Evolutionary conservation across 1,140 invertebrate genomes (phyloP), one percentile per base, ranked within the genome.

Genomic region (Saxidomus purpurata): DNA sequence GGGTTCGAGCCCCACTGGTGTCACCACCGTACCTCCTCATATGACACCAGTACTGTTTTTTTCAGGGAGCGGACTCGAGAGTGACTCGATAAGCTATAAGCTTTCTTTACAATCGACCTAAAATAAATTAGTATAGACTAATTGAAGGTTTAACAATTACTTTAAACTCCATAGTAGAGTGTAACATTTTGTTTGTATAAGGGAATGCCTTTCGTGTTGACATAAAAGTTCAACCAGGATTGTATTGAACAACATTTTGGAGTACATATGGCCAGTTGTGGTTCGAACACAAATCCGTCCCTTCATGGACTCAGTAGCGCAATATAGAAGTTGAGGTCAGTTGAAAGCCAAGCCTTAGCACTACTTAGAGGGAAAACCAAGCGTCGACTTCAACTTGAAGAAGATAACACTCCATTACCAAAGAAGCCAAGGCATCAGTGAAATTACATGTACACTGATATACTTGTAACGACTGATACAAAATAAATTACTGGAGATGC

Each of bases 221-320:
- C 87, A 2, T 11, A 87, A n/a, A 67, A 63, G n/a, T 91, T 87
- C 67, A 91, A 91, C 49, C 90, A 91, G 47, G 90, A 91, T 47
- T 83, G 84, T 15, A 25, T 91, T 19, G 89, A 91, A 63, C 90
- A 90, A 69, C 83, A 87, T 43, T 91, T 91, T 77, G 74, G 86
- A 17, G 59, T 85, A 38, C 82, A 87, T 17, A 38, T 87, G 15
- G 31, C 79, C 22, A 89, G 61, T 52, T 1, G n/a, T 11, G 88
- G 83, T 0, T 11, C 19, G 31, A 87, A 87, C n/a, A 86, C 85
- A 25, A 91, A 89, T 47, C 82, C 90, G 0, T 86, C 71, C 38
- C 63, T 91, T 6, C 36, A 76, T 25, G 40, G 87, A 2, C 77
- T 90, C 1, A 83, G 59, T 28, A 87, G 87, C 38, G 6, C 34